Evolutionary conservation across 1,140 invertebrate species (phyloP).

Genomic region (Lasioglossum baleicum): DNA sequence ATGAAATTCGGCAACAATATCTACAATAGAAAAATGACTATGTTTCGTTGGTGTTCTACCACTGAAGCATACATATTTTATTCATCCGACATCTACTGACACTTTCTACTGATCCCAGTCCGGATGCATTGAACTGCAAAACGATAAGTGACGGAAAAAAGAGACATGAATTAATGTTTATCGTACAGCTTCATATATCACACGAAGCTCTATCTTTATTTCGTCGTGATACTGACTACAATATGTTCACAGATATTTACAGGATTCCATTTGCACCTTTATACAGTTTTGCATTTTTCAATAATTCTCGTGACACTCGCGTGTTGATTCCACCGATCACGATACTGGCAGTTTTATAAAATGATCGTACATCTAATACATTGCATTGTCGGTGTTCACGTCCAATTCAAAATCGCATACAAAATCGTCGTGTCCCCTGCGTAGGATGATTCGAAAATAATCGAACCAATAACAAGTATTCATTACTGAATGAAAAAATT

Average conservation of each 20-base stretch:
- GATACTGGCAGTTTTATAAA: slow-evolving; percentile 14
- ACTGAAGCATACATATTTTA: no score
- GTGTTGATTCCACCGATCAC: background rate
- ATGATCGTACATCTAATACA: slow-evolving; percentile 34
- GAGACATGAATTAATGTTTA: slow-evolving; percentile 13
- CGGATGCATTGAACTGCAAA: background rate
- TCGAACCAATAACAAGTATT: background rate
- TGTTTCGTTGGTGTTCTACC: no score
- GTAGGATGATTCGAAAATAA: background rate
- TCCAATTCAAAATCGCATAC: slow-evolving; percentile 9
- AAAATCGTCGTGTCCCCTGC: background rate
- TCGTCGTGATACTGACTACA: slow-evolving; percentile 53
- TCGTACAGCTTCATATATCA: slow-evolving; percentile 51
- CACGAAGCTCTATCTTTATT: slow-evolving; percentile 60
- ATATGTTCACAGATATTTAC: slow-evolving; percentile 62
- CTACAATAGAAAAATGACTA: no score
- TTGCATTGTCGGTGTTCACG: background rate
- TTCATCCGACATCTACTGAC: no score
- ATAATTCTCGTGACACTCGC: slow-evolving; percentile 2
- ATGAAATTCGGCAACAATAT: no score
- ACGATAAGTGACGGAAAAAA: background rate
- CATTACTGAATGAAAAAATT: background rate
- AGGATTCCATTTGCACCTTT: slow-evolving; percentile 45
- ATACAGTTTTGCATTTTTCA: slow-evolving; percentile 39
- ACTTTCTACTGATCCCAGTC: background rate